Conservation (phyloP, 2,797 vertebrate species). For the Halcyon chelicuti region DNA sequence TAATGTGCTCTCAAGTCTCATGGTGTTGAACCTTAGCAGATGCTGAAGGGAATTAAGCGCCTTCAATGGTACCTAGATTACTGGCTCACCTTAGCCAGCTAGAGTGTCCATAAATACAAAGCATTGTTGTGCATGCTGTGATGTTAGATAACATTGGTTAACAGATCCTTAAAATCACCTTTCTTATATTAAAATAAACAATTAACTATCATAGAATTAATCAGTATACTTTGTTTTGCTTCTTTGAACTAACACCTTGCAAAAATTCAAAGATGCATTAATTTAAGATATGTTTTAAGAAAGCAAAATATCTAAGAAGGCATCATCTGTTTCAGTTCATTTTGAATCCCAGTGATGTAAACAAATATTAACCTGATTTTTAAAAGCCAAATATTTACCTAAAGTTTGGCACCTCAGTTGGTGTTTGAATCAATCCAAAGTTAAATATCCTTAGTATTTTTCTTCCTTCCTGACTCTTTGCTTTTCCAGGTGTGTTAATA, state of each 20-base stretch:
- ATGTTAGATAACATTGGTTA: background rate
- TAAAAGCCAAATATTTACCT: background rate
- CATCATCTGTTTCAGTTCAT: background rate
- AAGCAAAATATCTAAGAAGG: background rate
- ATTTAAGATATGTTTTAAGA: background rate
- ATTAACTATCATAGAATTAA: background rate
- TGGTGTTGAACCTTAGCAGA: background rate
- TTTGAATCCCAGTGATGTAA: background rate
- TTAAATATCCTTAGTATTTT: background rate
- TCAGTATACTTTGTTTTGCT: background rate
- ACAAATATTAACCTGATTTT: background rate
- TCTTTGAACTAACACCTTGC: background rate
- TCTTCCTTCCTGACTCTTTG: background rate
- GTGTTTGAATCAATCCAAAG: background rate
- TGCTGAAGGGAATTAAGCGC: background rate
- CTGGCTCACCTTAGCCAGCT: background rate
- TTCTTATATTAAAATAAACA: background rate
- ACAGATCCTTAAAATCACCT: background rate
- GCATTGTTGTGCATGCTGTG: background rate
- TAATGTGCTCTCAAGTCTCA: background rate
- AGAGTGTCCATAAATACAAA: background rate
- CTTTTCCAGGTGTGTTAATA: background rate
- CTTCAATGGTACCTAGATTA: background rate
- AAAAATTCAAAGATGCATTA: background rate
- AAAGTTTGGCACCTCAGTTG: background rate